Evolutionary conservation across 2,888 invertebrate species (phyloP).

Genomic region (Gastracanthus pulcherrimus): DNA sequence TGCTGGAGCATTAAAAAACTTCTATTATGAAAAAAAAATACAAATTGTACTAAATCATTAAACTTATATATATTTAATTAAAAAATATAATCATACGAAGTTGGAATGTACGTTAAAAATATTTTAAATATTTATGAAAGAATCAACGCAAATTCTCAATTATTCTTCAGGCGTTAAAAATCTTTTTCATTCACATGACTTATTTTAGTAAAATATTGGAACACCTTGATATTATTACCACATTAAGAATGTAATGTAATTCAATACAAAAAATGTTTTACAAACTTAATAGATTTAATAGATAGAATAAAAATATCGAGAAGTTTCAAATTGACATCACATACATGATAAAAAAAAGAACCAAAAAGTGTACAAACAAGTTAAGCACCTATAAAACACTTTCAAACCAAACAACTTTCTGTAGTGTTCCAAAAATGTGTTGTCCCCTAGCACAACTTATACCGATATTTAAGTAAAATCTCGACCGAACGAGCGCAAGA

Average conservation of each 20-base stretch:
- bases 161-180: background rate
- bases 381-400: constrained; percentile 35
- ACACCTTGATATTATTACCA: background rate
- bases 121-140: background rate
- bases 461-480: constrained; percentile 23
- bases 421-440: constrained; percentile 34
- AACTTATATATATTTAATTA: no score
- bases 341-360: constrained; percentile 9
- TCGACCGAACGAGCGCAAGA: constrained; percentile 1
- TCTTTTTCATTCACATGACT: background rate
- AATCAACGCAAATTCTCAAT: background rate
- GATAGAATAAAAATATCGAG: background rate
- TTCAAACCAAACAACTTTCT: constrained; percentile 13
- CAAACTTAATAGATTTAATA: no score
- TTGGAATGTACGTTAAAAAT: no score
- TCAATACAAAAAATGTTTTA: no score
- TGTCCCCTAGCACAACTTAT: constrained; percentile 26
- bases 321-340: background rate
- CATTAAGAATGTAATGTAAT: background rate
- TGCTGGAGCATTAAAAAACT: no score
- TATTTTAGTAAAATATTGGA: background rate
- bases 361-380: constrained; percentile 21
- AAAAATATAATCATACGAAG: no score
- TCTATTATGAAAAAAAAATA: no score
- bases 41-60: no score